Base-by-base conservation (phyloP, 2,113 vertebrate species). In the Reinhardtius hippoglossoides region DNA sequence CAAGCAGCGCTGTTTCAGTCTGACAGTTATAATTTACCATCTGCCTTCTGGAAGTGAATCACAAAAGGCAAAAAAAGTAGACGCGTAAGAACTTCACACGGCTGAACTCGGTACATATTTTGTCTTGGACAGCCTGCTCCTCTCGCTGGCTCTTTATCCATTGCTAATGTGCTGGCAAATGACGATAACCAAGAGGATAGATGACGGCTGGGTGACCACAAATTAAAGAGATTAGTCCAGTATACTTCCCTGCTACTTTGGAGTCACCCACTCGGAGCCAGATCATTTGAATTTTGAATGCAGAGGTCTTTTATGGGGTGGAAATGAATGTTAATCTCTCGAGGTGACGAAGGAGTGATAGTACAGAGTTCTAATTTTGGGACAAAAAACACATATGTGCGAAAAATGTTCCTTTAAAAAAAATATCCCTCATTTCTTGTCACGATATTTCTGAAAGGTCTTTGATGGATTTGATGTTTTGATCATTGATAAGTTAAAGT, bases 191-290 rank as follows among this genome's bases (percentile, higher is more conserved):
- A 54, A 80, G 70, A 89, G 73, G 72, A 89, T 87, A 86, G 71
- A 82, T 59, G 78, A 90, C 48, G 87, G 90, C 79, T 91, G 85
- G 89, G 79, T 94, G 85, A 90, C 80, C 86, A 86, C 82, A 90
- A 94, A 92, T 92, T 83, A 92, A 91, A 90, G 83, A 90, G 84
- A 94, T 94, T 89, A 92, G 84, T 92, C 82, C 79, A 85, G 82
- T 90, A 89, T 79, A 91, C 88, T 89, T 91, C 81, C 76, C 77
- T 69, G 81, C 85, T 81, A 89, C 91, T 93, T 88, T 9, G 54
- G 82, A 91, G 80, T 83, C 92, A 83, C 48, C 78, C 80, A 52
- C 31, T 89, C 69, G 75, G 40, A 56, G 73, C 88, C 66, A 54
- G 62, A 83, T 74, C 83, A 89, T 86, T 84, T 86, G 77, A 84